Evolutionary conservation across 1,140 invertebrate species (phyloP), one percentile per base, ranked within the genome.

Genomic region (Saccostrea glomerata): DNA sequence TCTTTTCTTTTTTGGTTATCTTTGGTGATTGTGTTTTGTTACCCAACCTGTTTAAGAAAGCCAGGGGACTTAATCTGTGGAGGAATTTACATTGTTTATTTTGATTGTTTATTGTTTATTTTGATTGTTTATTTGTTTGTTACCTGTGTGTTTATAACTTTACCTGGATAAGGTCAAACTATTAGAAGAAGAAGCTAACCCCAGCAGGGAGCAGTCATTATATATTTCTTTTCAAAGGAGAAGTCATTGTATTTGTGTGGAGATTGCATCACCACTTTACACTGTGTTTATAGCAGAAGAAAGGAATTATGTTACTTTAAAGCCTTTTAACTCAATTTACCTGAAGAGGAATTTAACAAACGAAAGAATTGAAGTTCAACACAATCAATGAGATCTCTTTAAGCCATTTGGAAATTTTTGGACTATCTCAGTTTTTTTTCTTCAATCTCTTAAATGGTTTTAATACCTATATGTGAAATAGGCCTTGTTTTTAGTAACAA

Each of bases 381-480:
- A 47, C 47, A 47, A 47, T 47, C 47, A 47, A 0, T 6, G 5
- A 47, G 9, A 47, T 47, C 47, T 47, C 47, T 47, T 47, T 47
- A 47, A 7, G 47, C 47, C 47, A 47, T 47, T 47, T 7, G 6
- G 47, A 47, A 36, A 47, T 47, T 47, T 47, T 47, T 1, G 2
- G 47, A 47, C 47, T 47, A 47, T 47, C 47, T 47, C 47, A 7
- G 0, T 47, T 47, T 47, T 7, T 47, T 47, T 47, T 47, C 9
- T 9, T 47, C 47, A 9, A 7, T 47, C 47, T 47, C 47, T 47
- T 63, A 20, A 63, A 17, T 60, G 58, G 58, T 63, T n/a, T 20
- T 63, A 63, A 63, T n/a, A 63, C 58, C 5, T 25, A 77, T 25
- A 25, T 77, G 70, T 77, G 70, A 77, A 77, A 77, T 77, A 30